Conservation (phyloP, 2,797 vertebrate species). For the Sebastiscus albofasciatus region DNA sequence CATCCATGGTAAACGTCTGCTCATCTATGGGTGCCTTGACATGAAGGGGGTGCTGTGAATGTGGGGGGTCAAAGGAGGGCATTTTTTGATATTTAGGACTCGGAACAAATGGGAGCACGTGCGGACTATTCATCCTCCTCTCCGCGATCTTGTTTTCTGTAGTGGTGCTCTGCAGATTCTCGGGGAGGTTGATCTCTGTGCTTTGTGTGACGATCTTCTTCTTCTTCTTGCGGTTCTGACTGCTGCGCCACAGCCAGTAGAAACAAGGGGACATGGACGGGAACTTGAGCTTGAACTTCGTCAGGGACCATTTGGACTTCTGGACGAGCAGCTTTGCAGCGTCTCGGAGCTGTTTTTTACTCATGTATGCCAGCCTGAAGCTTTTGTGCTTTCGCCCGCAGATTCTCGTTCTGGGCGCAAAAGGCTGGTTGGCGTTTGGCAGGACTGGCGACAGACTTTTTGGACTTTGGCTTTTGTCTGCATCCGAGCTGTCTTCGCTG, state of each 20-base stretch:
- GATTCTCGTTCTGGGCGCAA: slow-evolving; percentile 51
- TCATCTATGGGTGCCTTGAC: slow-evolving; percentile 71
- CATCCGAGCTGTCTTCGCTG: slow-evolving; percentile 78
- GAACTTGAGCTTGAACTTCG: slow-evolving; percentile 91
- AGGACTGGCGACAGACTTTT: slow-evolving; percentile 49
- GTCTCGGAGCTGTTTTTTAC: slow-evolving; percentile 86
- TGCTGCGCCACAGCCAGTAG: slow-evolving; percentile 91
- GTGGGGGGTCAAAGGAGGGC: slow-evolving; percentile 36
- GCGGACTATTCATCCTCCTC: not conserved
- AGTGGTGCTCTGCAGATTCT: not conserved
- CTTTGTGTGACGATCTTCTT: slow-evolving; percentile 5
- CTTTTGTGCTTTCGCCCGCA: slow-evolving; percentile 66
- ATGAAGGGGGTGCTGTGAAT: slow-evolving; percentile 55
- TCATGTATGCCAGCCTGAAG: slow-evolving; percentile 79
- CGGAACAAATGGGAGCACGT: slow-evolving; percentile 37
- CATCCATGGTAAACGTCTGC: slow-evolving; percentile 89
- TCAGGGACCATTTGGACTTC: slow-evolving; percentile 86
- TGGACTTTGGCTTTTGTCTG: slow-evolving; percentile 76
- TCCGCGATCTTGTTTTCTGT: slow-evolving; percentile 23
- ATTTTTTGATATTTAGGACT: slow-evolving; percentile 33
- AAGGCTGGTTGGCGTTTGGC: slow-evolving; percentile 11
- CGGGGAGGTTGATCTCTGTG: slow-evolving; percentile 11
- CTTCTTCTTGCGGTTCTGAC: slow-evolving; percentile 48
- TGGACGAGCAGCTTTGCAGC: slow-evolving; percentile 85
- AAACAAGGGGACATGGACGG: slow-evolving; percentile 87